phyloP scores from a whole-genome alignment of 2,113 vertebrate genomes.

The Prunella fulvescens region DNA sequence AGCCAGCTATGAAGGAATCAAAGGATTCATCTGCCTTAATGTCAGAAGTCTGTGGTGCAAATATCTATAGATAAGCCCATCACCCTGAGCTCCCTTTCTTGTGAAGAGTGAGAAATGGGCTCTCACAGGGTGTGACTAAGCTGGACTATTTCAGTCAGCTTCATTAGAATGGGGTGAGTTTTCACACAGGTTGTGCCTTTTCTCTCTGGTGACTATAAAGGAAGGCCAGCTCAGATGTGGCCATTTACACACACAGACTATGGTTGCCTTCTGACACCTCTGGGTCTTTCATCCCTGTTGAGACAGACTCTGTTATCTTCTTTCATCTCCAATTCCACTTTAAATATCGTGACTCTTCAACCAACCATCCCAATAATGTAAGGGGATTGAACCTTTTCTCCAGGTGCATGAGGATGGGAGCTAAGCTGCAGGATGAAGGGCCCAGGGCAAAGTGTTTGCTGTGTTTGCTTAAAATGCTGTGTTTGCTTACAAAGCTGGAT shows the following conservation, averaged over 20 bases:
- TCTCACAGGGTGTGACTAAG: not conserved
- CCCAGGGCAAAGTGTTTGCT: not conserved
- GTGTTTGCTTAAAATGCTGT: not conserved
- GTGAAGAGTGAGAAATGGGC: not conserved
- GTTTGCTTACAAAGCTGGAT: not conserved
- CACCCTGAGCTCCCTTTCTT: not conserved
- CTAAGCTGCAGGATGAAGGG: not conserved
- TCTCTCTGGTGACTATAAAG: not conserved
- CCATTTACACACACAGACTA: not conserved
- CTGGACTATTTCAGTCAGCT: not conserved
- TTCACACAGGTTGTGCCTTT: not conserved
- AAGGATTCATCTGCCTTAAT: constrained; percentile 10
- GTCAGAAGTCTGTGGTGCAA: not conserved
- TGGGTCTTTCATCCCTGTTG: not conserved
- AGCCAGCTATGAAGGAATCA: not conserved
- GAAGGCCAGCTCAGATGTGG: not conserved
- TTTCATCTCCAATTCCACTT: not conserved
- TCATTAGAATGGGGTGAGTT: not conserved
- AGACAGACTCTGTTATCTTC: not conserved
- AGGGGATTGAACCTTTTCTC: not conserved
- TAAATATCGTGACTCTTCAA: not conserved
- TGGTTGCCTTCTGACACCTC: not conserved
- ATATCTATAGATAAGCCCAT: not conserved
- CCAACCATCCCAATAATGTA: not conserved
- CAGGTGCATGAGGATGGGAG: not conserved